Evolutionary conservation across 2,797 vertebrate species (phyloP).

Genomic region (Mus caroli): DNA sequence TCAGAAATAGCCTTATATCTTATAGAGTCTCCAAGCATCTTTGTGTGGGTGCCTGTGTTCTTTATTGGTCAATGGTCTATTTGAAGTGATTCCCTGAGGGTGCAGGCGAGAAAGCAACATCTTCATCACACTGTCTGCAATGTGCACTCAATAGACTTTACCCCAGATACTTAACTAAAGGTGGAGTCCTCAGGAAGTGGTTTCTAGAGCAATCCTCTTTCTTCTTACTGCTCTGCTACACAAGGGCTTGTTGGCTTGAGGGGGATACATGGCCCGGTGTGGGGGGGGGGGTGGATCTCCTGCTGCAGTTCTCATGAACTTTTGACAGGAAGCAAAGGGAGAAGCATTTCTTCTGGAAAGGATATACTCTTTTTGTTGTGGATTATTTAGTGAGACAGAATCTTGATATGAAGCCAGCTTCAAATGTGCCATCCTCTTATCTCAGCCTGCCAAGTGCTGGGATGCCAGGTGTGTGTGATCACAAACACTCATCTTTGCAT

Average conservation of each 20-base stretch:
- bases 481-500: background rate
- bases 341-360: constrained; percentile 55
- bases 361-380: background rate
- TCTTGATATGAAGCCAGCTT: background rate
- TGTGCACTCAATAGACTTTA: background rate
- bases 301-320: background rate
- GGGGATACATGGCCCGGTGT: background rate
- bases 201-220: background rate
- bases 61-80: background rate
- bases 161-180: background rate
- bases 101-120: background rate
- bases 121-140: background rate
- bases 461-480: too few species aligned
- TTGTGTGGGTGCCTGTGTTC: background rate
- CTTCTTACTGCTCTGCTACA: background rate
- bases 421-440: background rate
- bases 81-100: background rate
- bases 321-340: constrained; percentile 45
- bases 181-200: background rate
- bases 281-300: constrained; percentile 7
- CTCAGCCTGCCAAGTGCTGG: background rate
- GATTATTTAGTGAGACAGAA: background rate
- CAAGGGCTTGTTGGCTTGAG: background rate
- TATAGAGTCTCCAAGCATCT: background rate
- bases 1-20: background rate